phyloP scores from a whole-genome alignment of 2,113 vertebrate species.

The Daboia siamensis region DNA sequence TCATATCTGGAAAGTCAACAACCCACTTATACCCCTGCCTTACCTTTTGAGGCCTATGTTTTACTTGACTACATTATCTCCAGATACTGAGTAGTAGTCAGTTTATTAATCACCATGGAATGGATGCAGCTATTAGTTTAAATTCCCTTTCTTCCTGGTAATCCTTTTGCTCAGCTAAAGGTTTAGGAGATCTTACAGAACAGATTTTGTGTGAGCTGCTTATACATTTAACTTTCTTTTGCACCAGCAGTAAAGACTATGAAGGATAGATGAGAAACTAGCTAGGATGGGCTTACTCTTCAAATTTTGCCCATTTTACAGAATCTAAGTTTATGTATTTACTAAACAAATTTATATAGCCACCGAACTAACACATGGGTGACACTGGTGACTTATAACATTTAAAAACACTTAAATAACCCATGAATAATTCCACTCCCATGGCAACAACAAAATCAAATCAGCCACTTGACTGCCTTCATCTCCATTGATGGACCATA shows the following conservation, averaged over 20 bases:
- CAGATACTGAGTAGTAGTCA: not conserved
- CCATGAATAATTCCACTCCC: not conserved
- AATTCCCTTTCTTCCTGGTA: not conserved
- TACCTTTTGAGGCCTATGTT: not conserved
- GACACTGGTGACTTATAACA: not conserved
- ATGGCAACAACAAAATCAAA: not conserved
- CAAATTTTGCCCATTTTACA: not conserved
- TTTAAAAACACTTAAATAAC: not conserved
- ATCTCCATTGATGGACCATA: not conserved
- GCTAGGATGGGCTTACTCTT: not conserved
- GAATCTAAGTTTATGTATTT: not conserved
- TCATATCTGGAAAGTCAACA: not conserved
- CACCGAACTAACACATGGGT: not conserved
- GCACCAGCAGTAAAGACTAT: not conserved
- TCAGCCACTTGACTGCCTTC: not conserved
- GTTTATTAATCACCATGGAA: not conserved
- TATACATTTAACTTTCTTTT: not conserved
- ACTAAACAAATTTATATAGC: not conserved
- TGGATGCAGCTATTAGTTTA: not conserved
- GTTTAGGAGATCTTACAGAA: not conserved
- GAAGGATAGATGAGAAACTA: not conserved
- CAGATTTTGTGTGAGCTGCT: not conserved
- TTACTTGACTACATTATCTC: not conserved
- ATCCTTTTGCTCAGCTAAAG: not conserved
- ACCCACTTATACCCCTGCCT: not conserved